Evolutionary conservation across 2,888 invertebrate species (phyloP), one percentile per base, ranked within the genome.

Genomic region (Trimorus sp.): DNA sequence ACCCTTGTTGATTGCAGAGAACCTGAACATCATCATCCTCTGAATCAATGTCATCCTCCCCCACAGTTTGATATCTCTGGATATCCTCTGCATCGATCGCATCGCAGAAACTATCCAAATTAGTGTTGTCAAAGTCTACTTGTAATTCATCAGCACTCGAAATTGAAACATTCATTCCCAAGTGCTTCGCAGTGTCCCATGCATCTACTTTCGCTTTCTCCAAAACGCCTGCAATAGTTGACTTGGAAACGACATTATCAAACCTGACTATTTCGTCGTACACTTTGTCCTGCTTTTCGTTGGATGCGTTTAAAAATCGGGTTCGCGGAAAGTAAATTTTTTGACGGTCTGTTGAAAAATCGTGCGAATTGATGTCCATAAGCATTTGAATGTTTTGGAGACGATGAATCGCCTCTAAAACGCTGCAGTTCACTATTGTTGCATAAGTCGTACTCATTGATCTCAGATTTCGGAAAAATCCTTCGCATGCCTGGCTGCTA

Each of bases 401-500:
- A 8, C 40, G 11, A 2, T 59, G 59, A 3, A 59, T 59, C 2
- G 59, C 59, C 2, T 59, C 42, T 7, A 45, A 45, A 42, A 60
- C 26, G 26, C 45, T 45, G 9, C 37, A 7, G 14, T 60, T 60
- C 2, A 60, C 60, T 16, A 60, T 14, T 7, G 60, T 60, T 1
- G 26, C 14, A 45, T 45, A 60, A 8, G 45, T 60, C 5, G 45
- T 16, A 53, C 54, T 71, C 9, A 42, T 37, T 4, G 53, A 62
- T 9, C 71, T 11, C 26, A 71, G 40, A 36, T 60, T 71, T 38
- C 62, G 11, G n/a, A 71, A 79, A 60, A 79, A 79, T 16, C 70
- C 45, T n/a, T 82, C 76, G 48, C 75, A 82, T 9, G 63, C 26
- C 37, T 82, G 79, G 63, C 71, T 75, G 26, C 63, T 54, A 37